These are phyloP conservation scores for Carabus problematicus DNA, from an alignment of 2,888 invertebrate species.

Conservation along the genomic window DNA sequence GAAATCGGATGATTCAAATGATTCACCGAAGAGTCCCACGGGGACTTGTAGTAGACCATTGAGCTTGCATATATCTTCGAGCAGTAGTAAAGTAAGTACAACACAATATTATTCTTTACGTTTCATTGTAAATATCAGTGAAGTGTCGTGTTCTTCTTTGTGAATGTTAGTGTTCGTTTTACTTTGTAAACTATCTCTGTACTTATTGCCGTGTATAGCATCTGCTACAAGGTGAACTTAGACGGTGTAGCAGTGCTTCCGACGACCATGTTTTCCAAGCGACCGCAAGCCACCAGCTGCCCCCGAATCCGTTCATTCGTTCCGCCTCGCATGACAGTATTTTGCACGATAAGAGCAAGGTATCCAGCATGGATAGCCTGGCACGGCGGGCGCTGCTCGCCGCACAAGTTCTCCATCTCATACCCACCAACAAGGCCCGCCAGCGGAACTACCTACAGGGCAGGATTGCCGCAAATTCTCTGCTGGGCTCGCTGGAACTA, in stretches of 20 bases:
- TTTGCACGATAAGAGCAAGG: slow-evolving; percentile 50
- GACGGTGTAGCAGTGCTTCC: slow-evolving; percentile 56
- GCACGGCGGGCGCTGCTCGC: slow-evolving; percentile 78
- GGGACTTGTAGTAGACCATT: slow-evolving; percentile 56
- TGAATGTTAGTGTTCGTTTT: no score
- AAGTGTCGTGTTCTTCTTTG: no score
- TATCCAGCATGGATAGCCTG: slow-evolving; percentile 69
- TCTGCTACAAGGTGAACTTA: slow-evolving; percentile 46
- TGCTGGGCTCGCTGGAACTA: slow-evolving; percentile 84
- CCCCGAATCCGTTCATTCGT: slow-evolving; percentile 28
- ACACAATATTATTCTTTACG: neutral
- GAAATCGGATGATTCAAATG: slow-evolving; percentile 48
- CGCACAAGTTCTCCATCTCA: slow-evolving; percentile 80
- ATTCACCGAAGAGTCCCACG: slow-evolving; percentile 48
- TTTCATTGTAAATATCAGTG: no score
- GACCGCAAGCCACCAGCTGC: slow-evolving; percentile 46
- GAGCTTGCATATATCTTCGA: slow-evolving; percentile 52
- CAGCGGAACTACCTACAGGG: slow-evolving; percentile 85
- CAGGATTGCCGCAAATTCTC: slow-evolving; percentile 78
- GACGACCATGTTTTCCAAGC: slow-evolving; percentile 52
- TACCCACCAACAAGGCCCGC: slow-evolving; percentile 82
- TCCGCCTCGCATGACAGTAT: slow-evolving; percentile 56
- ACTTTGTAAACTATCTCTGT: slow-evolving; percentile 28
- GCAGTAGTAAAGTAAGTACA: slow-evolving; percentile 29
- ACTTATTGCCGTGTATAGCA: slow-evolving; percentile 33